These are phyloP conservation scores for Myotis planiceps DNA, from an alignment of 2,797 vertebrate genomes.

Conservation along the genomic window DNA sequence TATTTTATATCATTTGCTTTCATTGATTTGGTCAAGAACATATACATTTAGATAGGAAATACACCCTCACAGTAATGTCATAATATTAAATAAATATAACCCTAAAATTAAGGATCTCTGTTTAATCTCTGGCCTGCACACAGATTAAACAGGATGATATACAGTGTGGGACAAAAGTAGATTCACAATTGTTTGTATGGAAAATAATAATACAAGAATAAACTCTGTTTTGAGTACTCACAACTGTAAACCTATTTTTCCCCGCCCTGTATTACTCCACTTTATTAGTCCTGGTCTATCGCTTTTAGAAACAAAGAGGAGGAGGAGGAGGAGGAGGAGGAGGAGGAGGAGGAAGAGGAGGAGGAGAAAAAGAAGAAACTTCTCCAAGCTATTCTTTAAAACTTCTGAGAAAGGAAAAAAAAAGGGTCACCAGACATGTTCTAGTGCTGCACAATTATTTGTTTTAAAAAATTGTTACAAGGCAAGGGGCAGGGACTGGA, in stretches of 20 bases:
- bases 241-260: not conserved
- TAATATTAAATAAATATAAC: not conserved
- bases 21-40: not conserved
- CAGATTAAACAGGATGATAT: not conserved
- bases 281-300: not conserved
- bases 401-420: not conserved
- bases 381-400: constrained; percentile 37
- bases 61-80: not conserved
- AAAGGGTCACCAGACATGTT: constrained; percentile 16
- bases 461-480: constrained; percentile 61
- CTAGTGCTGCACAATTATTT: constrained; percentile 4
- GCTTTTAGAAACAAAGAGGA: not conserved
- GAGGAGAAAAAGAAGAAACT: not conserved
- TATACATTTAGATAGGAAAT: not conserved
- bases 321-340: not conserved
- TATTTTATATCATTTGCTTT: not conserved
- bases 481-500: constrained; percentile 16
- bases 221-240: not conserved
- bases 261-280: not conserved
- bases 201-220: not conserved
- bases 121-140: constrained; percentile 35
- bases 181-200: not conserved
- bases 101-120: constrained; percentile 10
- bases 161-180: not conserved
- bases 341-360: not conserved